Percentiles rank a stretch among this genome's conserved stretches.
These are phyloP conservation scores for Forbesichthys papilliferus DNA, from an alignment of 2,113 vertebrate genomes.

Conservation along the genomic window DNA sequence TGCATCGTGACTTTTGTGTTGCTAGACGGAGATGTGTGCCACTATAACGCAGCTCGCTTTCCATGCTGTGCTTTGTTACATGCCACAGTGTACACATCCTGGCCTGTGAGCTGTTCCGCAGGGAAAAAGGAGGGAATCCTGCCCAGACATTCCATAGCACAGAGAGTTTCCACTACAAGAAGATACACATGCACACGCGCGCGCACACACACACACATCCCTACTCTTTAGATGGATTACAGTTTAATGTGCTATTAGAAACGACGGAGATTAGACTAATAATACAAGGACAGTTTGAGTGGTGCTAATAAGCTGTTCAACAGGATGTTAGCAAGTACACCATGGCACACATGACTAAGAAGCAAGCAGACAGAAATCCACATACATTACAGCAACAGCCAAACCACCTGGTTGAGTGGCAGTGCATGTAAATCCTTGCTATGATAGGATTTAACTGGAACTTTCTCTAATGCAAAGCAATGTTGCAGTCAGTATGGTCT, in stretches of 20 bases:
- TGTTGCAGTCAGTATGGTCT: slow-evolving; percentile 39
- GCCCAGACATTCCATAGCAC: slow-evolving; percentile 74
- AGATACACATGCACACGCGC: not conserved
- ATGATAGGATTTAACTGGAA: slow-evolving; percentile 31
- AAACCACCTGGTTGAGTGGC: not conserved
- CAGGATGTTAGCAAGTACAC: slow-evolving; percentile 9
- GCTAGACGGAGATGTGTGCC: not conserved
- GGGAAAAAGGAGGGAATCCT: slow-evolving; percentile 64
- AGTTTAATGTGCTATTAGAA: slow-evolving; percentile 43
- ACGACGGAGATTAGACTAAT: slow-evolving; percentile 12
- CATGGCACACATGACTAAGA: not conserved
- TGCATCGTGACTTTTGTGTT: not conserved
- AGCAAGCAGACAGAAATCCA: too few species aligned
- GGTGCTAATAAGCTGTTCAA: slow-evolving; percentile 7
- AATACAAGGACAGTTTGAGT: slow-evolving; percentile 7
- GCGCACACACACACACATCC: slow-evolving; percentile 1
- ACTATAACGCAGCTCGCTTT: slow-evolving; percentile 22
- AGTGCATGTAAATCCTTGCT: slow-evolving; percentile 40
- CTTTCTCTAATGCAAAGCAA: slow-evolving; percentile 61
- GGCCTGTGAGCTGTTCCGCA: slow-evolving; percentile 57
- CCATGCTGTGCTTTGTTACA: slow-evolving; percentile 34
- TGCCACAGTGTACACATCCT: slow-evolving; percentile 42
- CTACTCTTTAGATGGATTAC: slow-evolving; percentile 34
- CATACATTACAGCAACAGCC: slow-evolving; percentile 1
- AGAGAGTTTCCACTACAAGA: slow-evolving; percentile 71